These are phyloP conservation scores for Acropora tenuis DNA, from an alignment of 64 coral and sea anemone genomes.

Conservation along the genomic window DNA sequence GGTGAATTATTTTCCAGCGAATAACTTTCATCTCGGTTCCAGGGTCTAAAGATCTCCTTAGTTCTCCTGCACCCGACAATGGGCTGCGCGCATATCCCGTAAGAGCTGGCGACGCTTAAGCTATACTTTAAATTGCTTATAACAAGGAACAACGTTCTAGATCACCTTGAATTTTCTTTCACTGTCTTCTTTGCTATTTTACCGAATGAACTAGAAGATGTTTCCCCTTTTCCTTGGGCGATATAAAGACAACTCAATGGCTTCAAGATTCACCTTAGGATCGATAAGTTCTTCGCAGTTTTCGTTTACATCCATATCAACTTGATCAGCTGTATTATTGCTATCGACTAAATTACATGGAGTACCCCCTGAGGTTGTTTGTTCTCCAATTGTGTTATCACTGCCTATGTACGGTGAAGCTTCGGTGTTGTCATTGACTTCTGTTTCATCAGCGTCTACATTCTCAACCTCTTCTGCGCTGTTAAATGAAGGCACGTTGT, in stretches of 20 bases:
- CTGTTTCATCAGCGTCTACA: not conserved
- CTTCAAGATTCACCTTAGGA: slow-evolving; percentile 39
- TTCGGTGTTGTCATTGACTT: slow-evolving; percentile 5
- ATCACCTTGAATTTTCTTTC: too few species aligned
- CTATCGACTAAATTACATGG: not conserved
- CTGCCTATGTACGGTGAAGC: not conserved
- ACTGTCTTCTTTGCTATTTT: too few species aligned
- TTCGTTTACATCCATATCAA: not conserved
- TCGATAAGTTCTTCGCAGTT: not conserved
- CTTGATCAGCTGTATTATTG: not conserved
- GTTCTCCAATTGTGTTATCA: not conserved
- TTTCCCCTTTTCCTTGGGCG: slow-evolving; percentile 8
- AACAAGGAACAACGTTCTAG: too few species aligned
- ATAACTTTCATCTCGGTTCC: too few species aligned
- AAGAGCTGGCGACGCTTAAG: too few species aligned
- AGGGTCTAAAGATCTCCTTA: too few species aligned
- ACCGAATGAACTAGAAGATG: not conserved
- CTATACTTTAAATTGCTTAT: too few species aligned
- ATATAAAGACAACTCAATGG: slow-evolving; percentile 55
- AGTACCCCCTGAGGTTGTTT: not conserved
- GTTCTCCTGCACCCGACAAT: too few species aligned
- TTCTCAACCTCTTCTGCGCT: slow-evolving; percentile 50
- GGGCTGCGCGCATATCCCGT: too few species aligned
- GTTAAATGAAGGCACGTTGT: slow-evolving; percentile 88
- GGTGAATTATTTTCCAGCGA: too few species aligned